These are phyloP conservation scores for Anser brachyrhynchus DNA, from an alignment of 2,113 vertebrate genomes.

Conservation along the genomic window DNA sequence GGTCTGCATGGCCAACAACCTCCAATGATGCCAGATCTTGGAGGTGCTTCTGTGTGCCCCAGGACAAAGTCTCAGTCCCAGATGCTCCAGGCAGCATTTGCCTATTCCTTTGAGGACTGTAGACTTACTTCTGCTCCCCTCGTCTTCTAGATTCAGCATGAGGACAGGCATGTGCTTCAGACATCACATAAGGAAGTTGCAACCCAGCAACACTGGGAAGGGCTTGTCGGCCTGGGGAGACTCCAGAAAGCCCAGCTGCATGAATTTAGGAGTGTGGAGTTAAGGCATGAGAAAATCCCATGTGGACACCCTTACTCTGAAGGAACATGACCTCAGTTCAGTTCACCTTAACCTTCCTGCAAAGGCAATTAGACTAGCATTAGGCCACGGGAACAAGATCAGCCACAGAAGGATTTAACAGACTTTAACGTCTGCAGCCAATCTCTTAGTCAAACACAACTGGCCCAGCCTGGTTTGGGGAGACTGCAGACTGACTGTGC, in stretches of 20 bases:
- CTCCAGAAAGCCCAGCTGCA: constrained; percentile 21
- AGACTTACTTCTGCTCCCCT: not conserved
- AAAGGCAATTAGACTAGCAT: not conserved
- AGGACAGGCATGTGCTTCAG: not conserved
- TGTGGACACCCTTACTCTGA: not conserved
- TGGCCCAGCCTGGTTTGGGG: not conserved
- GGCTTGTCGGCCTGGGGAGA: not conserved
- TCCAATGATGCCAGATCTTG: fast-evolving
- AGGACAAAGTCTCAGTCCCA: fast-evolving
- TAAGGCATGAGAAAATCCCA: not conserved
- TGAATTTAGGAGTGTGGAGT: constrained; percentile 37
- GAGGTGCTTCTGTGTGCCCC: not conserved
- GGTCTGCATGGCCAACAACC: not conserved
- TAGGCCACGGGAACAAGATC: not conserved
- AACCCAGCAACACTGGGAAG: not conserved
- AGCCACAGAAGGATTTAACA: not conserved
- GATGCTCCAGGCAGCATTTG: not conserved
- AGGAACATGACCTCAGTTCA: not conserved
- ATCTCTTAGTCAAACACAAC: not conserved
- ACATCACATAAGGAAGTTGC: not conserved
- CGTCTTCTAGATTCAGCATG: not conserved
- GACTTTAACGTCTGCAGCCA: not conserved
- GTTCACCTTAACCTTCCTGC: constrained; percentile 19
- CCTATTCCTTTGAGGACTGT: not conserved
- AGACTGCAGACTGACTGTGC: fast-evolving